These are phyloP conservation scores for Lacanobia oleracea DNA, from an alignment of 2,888 invertebrate genomes.

Conservation along the genomic window DNA sequence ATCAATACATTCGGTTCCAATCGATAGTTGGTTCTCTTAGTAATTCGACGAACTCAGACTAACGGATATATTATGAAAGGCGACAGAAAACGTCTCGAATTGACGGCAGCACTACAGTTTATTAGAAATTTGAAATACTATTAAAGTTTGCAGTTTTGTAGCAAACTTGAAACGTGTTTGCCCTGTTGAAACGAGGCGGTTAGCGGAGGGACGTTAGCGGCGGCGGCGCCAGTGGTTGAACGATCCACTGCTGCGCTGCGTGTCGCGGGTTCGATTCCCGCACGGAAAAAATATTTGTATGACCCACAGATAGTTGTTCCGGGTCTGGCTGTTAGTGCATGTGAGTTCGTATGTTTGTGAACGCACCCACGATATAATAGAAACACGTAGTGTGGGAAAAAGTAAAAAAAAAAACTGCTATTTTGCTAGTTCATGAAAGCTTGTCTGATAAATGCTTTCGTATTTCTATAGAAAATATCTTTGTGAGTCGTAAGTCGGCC, in stretches of 20 bases:
- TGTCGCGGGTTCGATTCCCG: no score
- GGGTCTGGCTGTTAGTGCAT: no score
- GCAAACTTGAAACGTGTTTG: neutral
- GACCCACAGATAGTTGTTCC: no score
- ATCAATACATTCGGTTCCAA: neutral
- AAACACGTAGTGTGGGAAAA: no score
- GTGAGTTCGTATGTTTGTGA: no score
- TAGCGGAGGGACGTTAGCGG: neutral
- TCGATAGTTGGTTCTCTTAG: neutral
- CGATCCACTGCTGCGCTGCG: no score
- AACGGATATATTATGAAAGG: neutral
- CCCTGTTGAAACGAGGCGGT: neutral
- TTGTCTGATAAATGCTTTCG: conserved; percentile 2
- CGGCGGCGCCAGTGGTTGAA: neutral
- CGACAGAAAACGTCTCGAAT: neutral
- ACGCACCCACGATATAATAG: no score
- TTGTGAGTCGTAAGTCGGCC: neutral
- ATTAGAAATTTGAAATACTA: conserved; percentile 1
- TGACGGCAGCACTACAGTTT: neutral
- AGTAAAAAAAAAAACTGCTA: neutral
- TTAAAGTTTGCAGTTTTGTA: conserved; percentile 2
- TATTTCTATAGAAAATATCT: neutral
- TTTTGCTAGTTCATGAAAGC: conserved; percentile 11
- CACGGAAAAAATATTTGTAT: no score
- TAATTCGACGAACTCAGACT: neutral